Conservation (phyloP, 2,113 vertebrate species). For the Notechis scutatus region DNA sequence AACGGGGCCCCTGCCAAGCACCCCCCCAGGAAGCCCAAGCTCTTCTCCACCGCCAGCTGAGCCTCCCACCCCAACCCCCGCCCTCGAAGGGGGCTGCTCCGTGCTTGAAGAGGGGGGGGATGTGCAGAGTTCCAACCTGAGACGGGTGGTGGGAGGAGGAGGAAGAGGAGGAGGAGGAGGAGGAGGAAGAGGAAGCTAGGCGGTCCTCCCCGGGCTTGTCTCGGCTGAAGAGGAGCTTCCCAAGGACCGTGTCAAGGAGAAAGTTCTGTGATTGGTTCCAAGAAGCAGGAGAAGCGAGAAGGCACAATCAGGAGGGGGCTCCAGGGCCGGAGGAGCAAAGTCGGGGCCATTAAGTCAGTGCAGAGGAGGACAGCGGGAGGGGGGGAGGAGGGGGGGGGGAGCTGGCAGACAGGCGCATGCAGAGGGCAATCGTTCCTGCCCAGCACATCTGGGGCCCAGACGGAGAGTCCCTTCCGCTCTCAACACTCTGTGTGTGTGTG, state of each 20-base stretch:
- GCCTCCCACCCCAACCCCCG: background rate
- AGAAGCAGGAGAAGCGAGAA: conserved; percentile 85
- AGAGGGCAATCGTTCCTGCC: background rate
- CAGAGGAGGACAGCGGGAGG: background rate
- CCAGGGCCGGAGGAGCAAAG: conserved; percentile 47
- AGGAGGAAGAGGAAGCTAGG: conserved; percentile 18
- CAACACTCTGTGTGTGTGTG: too few relatives aligned
- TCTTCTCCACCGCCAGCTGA: background rate
- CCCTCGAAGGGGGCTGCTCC: background rate
- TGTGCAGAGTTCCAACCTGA: conserved; percentile 87
- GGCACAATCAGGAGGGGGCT: conserved; percentile 65
- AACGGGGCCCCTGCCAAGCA: background rate
- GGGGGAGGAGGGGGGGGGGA: background rate
- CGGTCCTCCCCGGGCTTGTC: conserved; percentile 91
- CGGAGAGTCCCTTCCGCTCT: background rate
- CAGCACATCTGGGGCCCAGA: background rate
- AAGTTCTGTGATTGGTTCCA: conserved; percentile 89
- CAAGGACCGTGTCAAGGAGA: conserved; percentile 97
- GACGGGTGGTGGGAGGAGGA: conserved; percentile 71
- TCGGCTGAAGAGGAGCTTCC: conserved; percentile 97
- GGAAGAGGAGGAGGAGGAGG: conserved; percentile 9
- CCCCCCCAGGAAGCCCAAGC: background rate
- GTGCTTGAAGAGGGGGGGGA: conserved; percentile 60
- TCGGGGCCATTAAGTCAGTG: conserved; percentile 24
- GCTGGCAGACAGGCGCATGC: background rate